Conservation (phyloP, 2,797 vertebrate genomes). For the Cryptoprocta ferox region DNA sequence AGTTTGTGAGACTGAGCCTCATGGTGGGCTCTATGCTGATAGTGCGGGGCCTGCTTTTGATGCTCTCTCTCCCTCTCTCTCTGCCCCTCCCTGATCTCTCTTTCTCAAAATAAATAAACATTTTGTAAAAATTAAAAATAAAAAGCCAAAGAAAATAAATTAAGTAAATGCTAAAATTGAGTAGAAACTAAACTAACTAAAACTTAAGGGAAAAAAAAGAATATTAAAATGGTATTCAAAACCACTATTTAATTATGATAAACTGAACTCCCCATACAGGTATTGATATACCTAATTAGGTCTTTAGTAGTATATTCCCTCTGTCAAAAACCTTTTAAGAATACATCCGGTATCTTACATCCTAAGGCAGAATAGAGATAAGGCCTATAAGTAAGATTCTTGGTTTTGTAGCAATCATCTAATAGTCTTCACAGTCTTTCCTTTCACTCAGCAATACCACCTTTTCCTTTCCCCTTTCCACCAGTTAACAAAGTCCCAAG, state of each 20-base stretch:
- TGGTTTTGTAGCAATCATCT: not conserved
- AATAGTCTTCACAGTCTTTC: not conserved
- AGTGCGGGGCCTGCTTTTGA: too few relatives aligned
- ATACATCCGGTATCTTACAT: not conserved
- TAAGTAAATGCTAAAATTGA: not conserved
- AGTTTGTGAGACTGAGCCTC: too few relatives aligned
- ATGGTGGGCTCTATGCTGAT: too few relatives aligned
- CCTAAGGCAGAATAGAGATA: not conserved
- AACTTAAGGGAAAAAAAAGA: not conserved
- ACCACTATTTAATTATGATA: not conserved
- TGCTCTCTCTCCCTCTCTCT: too few relatives aligned
- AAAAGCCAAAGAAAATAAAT: not conserved
- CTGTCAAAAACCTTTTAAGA: not conserved
- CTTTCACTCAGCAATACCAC: not conserved
- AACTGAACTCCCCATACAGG: not conserved
- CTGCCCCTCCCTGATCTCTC: too few relatives aligned
- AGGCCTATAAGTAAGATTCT: not conserved
- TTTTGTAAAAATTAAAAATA: not conserved
- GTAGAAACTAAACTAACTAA: slow-evolving; percentile 25
- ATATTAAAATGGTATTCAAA: not conserved
- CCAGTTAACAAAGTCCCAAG: not conserved
- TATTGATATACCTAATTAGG: not conserved
- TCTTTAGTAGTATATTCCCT: not conserved
- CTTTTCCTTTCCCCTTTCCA: not conserved
- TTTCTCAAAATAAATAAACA: too few relatives aligned